Evolutionary conservation across 2,888 invertebrate genomes (phyloP).

Genomic region (Nephrotoma guestfalica): DNA sequence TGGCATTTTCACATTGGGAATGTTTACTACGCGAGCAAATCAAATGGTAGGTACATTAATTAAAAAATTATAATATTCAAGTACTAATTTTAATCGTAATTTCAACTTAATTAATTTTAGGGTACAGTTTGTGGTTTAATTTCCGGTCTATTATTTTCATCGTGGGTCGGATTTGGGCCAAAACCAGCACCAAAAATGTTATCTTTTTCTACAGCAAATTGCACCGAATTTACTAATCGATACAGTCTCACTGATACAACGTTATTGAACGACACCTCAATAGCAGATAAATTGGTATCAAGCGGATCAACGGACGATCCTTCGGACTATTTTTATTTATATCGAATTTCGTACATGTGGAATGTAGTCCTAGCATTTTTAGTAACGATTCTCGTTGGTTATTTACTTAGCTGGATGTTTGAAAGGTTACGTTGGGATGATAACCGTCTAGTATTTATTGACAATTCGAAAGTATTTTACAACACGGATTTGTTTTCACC

Average conservation of each 20-base stretch:
- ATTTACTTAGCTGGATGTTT: slow-evolving; percentile 33
- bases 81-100: slow-evolving; percentile 5
- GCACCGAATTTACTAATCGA: slow-evolving; percentile 21
- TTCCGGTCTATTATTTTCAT: slow-evolving; percentile 46
- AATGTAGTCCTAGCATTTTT: slow-evolving; percentile 42
- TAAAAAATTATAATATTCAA: slow-evolving; percentile 6
- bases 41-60: slow-evolving; percentile 38
- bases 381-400: slow-evolving; percentile 37
- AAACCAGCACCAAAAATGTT: slow-evolving; percentile 44
- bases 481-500: slow-evolving; percentile 45
- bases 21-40: slow-evolving; percentile 60
- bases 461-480: slow-evolving; percentile 24
- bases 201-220: slow-evolving; percentile 43
- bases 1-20: slow-evolving; percentile 72
- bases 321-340: slow-evolving; percentile 43
- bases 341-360: slow-evolving; percentile 59
- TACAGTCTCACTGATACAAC: slow-evolving; percentile 11
- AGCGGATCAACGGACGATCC: neutral
- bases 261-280: slow-evolving; percentile 8
- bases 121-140: slow-evolving; percentile 54
- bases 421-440: slow-evolving; percentile 25
- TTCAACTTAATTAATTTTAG: slow-evolving; percentile 27
- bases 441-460: slow-evolving; percentile 22
- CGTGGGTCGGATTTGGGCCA: slow-evolving; percentile 78
- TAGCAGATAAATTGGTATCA: slow-evolving; percentile 2